Evolutionary conservation across 2,797 vertebrate species (phyloP).

Genomic region (Miichthys miiuy): DNA sequence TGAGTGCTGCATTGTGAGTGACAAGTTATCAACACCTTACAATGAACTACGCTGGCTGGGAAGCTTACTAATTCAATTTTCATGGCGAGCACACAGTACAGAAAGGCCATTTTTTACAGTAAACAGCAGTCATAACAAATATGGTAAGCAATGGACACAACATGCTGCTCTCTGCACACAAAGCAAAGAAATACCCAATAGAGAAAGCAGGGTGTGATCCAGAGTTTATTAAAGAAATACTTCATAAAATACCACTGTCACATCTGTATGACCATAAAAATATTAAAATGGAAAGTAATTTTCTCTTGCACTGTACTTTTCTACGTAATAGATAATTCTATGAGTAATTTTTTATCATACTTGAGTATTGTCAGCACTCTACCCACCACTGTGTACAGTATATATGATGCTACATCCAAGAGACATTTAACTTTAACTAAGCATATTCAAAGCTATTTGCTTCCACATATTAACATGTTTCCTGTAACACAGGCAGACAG

Average conservation of each 20-base stretch:
- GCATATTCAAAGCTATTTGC: no score
- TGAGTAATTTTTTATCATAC: no score
- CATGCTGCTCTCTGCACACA: neutral
- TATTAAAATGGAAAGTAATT: no score
- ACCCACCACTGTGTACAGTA: no score
- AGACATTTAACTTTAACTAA: no score
- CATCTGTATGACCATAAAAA: no score
- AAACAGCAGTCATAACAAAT: conserved; percentile 38
- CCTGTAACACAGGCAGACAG: no score
- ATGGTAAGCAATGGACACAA: conserved; percentile 15
- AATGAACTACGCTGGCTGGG: conserved; percentile 17
- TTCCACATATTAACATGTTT: no score
- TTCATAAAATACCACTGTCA: neutral
- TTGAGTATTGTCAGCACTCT: no score
- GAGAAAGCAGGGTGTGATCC: neutral
- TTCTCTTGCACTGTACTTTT: no score
- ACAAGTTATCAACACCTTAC: conserved; percentile 44
- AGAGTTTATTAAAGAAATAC: neutral
- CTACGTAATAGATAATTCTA: no score
- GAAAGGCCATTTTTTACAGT: conserved; percentile 15
- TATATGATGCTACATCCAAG: no score
- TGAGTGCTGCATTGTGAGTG: conserved; percentile 50
- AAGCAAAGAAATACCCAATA: neutral
- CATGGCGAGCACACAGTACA: conserved; percentile 17
- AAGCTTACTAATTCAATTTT: conserved; percentile 46